A percentile compares a stretch with the other conserved stretches of the same genome.
These are phyloP conservation scores for Sycophila texana DNA, from an alignment of 2,888 invertebrate genomes.

Conservation along the genomic window DNA sequence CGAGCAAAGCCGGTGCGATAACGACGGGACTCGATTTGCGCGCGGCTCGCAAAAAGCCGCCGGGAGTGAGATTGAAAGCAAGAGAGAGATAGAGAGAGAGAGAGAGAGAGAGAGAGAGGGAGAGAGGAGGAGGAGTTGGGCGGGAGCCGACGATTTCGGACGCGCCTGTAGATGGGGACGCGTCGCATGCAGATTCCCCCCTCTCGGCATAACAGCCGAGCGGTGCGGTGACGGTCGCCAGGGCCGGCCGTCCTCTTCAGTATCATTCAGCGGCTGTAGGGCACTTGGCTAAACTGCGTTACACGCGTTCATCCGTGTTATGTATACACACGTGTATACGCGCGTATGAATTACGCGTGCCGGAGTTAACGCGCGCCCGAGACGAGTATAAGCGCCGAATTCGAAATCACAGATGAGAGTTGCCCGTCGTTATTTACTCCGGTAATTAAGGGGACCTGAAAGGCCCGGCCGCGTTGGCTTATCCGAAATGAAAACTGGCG, in stretches of 20 bases:
- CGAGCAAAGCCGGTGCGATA: slow-evolving; percentile 58
- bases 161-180: neutral
- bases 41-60: neutral
- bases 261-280: slow-evolving; percentile 2
- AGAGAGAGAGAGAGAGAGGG: too few relatives aligned
- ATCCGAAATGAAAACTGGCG: too few relatives aligned
- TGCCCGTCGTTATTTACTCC: too few relatives aligned
- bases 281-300: neutral
- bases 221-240: too few relatives aligned
- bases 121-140: too few relatives aligned
- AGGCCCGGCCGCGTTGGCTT: too few relatives aligned
- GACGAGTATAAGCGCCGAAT: too few relatives aligned
- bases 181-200: neutral
- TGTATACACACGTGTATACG: slow-evolving; percentile 22
- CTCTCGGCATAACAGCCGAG: too few relatives aligned
- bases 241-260: too few relatives aligned
- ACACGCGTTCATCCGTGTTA: neutral
- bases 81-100: slow-evolving; percentile 4
- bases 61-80: neutral
- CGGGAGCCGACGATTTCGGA: neutral
- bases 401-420: too few relatives aligned
- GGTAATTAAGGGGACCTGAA: too few relatives aligned
- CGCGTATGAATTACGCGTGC: neutral
- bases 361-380: too few relatives aligned
- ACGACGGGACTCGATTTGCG: slow-evolving; percentile 54